phyloP scores from a whole-genome alignment of 2,888 invertebrate genomes.

The Euproctis similis region DNA sequence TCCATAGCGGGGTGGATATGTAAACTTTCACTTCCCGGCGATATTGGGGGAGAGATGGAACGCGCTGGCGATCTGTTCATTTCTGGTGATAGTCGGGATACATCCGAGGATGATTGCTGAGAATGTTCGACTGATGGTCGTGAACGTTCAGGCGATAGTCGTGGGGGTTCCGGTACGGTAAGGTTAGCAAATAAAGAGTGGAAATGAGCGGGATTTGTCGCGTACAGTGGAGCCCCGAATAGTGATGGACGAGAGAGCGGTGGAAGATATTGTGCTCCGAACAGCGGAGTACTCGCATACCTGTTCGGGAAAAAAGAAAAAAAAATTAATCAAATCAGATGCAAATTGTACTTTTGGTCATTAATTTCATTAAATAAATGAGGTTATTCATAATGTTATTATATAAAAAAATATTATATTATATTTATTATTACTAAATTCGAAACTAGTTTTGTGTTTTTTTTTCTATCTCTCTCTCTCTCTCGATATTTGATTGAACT shows the following conservation, averaged over 20 bases:
- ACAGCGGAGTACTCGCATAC: conserved; percentile 59
- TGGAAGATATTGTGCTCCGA: conserved; percentile 60
- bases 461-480: no score
- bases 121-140: conserved; percentile 42
- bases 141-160: conserved; percentile 53
- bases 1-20: conserved; percentile 62
- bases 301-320: conserved; percentile 33
- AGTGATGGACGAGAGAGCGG: conserved; percentile 53
- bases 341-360: conserved; percentile 4
- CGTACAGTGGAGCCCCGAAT: conserved; percentile 63
- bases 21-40: conserved; percentile 68
- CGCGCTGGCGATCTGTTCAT: conserved; percentile 47
- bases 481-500: no score
- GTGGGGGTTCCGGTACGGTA: conserved; percentile 70
- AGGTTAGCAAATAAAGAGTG: conserved; percentile 90
- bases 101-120: conserved; percentile 41
- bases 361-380: conserved; percentile 9
- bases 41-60: conserved; percentile 72
- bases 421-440: no score
- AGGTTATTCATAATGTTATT: conserved; percentile 6
- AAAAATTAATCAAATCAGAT: background rate
- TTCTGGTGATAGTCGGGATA: conserved; percentile 38
- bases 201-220: conserved; percentile 79
- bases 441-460: conserved; percentile 7
- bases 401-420: conserved; percentile 4